Conservation (phyloP, 2,888 invertebrate genomes). For the Gastrophysa polygoni region DNA sequence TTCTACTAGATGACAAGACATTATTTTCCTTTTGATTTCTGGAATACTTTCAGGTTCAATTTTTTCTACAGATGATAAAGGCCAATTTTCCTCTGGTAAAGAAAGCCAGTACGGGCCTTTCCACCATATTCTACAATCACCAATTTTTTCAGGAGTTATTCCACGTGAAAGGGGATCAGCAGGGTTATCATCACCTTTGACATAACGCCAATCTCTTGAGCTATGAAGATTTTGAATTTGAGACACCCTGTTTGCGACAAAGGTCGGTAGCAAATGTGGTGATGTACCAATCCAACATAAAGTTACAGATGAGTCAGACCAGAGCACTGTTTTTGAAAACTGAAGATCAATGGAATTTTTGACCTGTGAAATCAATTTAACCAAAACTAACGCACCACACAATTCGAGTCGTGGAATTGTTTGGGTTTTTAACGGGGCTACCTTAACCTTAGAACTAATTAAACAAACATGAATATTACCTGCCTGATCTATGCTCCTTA, state of each 20-base stretch:
- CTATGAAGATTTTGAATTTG: conserved; percentile 19
- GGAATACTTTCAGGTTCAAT: background rate
- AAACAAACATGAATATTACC: conserved; percentile 6
- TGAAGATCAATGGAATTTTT: background rate
- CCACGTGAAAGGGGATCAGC: conserved; percentile 26
- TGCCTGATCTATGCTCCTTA: conserved; percentile 9
- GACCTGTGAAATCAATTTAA: background rate
- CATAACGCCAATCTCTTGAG: conserved; percentile 17
- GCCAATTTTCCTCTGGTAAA: conserved; percentile 2
- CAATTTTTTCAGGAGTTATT: conserved; percentile 11
- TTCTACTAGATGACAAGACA: background rate
- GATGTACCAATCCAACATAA: conserved; percentile 20
- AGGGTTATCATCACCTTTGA: conserved; percentile 20
- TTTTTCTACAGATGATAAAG: background rate
- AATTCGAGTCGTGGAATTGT: conserved; percentile 28
- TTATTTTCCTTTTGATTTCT: background rate
- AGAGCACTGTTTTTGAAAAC: conserved; percentile 1
- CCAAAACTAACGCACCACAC: conserved; percentile 15
- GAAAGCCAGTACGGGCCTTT: conserved; percentile 23
- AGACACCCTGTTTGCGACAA: conserved; percentile 27
- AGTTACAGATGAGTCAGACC: conserved; percentile 20
- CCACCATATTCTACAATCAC: conserved; percentile 17
- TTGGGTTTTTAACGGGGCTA: conserved; percentile 32
- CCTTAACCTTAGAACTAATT: conserved; percentile 31
- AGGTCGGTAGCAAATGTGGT: conserved; percentile 18